Evolutionary conservation across 2,113 vertebrate genomes (phyloP).

Genomic region (Burhinus oedicnemus): DNA sequence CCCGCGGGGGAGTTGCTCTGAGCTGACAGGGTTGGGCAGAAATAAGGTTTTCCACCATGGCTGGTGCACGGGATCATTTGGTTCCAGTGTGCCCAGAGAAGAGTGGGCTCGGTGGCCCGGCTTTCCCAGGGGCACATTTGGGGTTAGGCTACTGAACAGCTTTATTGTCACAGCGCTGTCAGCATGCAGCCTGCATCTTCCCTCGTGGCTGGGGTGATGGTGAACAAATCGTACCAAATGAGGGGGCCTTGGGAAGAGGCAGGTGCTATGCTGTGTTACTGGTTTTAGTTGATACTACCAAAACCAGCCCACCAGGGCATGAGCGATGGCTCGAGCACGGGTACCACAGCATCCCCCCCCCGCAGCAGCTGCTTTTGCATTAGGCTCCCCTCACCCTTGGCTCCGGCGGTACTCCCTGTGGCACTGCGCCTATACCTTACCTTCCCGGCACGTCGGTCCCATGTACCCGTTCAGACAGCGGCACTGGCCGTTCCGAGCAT

Average conservation of each 20-base stretch:
- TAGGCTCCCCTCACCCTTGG: fast-evolving
- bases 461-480: constrained; percentile 78
- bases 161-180: neutral
- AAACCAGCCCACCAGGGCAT: fast-evolving
- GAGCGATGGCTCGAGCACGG: fast-evolving
- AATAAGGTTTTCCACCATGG: fast-evolving
- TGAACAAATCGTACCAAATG: neutral
- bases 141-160: neutral
- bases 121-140: neutral
- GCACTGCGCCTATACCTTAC: neutral
- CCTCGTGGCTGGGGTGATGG: neutral
- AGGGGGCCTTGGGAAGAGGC: neutral
- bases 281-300: fast-evolving
- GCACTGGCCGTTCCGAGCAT: constrained; percentile 82
- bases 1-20: fast-evolving
- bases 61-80: fast-evolving
- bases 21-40: neutral
- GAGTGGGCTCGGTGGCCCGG: neutral
- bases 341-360: neutral
- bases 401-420: fast-evolving
- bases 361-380: fast-evolving
- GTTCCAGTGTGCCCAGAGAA: neutral
- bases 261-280: fast-evolving
- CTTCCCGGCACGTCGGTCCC: constrained; percentile 85
- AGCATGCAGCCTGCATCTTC: fast-evolving